Evolutionary conservation across 2,888 invertebrate genomes (phyloP), one percentile per base, ranked within the genome.

Genomic region (Ectobius pallidus): DNA sequence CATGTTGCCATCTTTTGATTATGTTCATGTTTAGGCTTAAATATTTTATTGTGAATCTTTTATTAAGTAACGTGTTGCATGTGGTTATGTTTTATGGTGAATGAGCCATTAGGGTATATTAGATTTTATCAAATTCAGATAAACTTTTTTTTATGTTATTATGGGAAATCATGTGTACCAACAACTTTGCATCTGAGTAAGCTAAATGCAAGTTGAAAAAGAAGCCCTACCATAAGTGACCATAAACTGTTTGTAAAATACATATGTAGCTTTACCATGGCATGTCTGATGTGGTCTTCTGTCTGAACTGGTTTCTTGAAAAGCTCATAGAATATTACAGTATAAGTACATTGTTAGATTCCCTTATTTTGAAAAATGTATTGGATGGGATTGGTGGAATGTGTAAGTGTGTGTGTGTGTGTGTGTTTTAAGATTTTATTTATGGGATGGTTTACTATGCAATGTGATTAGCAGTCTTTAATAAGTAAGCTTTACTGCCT

Each of bases 261-360:
- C 11, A 46, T 2, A 16, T 22, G 27, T 55, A 55, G 55, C 27
- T 46, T 55, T 55, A 34, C 27, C n/a, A 25, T 27, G 55, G 27
- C 27, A 27, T 55, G 55, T 55, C 55, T 27, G 55, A 55, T 55
- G 3, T 55, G 27, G 3, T 55, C 27, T 55, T 14, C 55, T 55
- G 25, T 55, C 25, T 55, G 27, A 16, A 58, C 58, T 58, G 58
- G n/a, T 58, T 58, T 58, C 32, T 14, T 55, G 34, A 52, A 22
- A 58, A 58, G 58, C 22, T 20, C 58, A 58, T 58, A 16, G 3
- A 4, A 16, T 30, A 3, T 58, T 58, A 30, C 30, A 30, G 25
- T 58, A n/a, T n/a, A 25, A n/a, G 58, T 52, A 52, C 7, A 11
- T 52, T 52, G 25, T 32, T n/a, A 58, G 18, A 30, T 58, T 58